Evolutionary conservation across 2,113 vertebrate genomes (phyloP).

Genomic region (Ranitomeya variabilis): DNA sequence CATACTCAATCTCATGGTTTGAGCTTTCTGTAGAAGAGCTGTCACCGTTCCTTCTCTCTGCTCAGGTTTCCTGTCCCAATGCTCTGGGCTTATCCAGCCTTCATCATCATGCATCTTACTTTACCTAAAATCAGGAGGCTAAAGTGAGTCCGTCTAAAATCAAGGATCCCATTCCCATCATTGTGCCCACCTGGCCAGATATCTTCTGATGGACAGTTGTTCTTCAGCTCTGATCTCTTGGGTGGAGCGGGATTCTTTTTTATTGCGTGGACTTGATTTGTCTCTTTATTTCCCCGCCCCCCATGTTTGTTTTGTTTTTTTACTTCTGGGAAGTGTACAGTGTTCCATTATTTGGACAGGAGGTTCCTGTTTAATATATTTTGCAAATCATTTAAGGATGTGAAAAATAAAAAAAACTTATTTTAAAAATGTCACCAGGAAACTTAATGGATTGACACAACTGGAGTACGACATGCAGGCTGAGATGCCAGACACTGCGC

Average conservation of each 20-base stretch:
- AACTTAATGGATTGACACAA: background rate
- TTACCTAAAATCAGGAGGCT: background rate
- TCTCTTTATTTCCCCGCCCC: background rate
- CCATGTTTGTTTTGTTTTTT: conserved; percentile 8
- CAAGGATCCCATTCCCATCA: background rate
- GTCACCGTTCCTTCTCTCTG: conserved; percentile 16
- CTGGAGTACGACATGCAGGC: background rate
- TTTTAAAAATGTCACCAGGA: conserved; percentile 45
- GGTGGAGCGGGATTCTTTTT: background rate
- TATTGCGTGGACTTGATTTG: conserved; percentile 45
- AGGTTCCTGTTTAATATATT: conserved; percentile 57
- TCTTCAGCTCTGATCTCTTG: background rate
- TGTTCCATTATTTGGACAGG: conserved; percentile 53
- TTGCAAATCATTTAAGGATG: conserved; percentile 55
- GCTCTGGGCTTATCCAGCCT: background rate
- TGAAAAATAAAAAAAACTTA: conserved; percentile 56
- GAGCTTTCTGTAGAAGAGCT: background rate
- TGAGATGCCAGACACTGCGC: background rate
- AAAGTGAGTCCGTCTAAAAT: background rate
- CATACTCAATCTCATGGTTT: background rate
- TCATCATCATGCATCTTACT: background rate
- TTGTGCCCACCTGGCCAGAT: background rate
- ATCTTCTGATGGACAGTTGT: background rate
- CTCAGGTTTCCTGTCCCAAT: conserved; percentile 8
- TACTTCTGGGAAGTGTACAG: conserved; percentile 52